Percentiles rank a stretch among this genome's conserved stretches.
These are phyloP conservation scores for Bombus vancouverensis DNA, from an alignment of 1,140 invertebrate genomes.

Conservation along the genomic window DNA sequence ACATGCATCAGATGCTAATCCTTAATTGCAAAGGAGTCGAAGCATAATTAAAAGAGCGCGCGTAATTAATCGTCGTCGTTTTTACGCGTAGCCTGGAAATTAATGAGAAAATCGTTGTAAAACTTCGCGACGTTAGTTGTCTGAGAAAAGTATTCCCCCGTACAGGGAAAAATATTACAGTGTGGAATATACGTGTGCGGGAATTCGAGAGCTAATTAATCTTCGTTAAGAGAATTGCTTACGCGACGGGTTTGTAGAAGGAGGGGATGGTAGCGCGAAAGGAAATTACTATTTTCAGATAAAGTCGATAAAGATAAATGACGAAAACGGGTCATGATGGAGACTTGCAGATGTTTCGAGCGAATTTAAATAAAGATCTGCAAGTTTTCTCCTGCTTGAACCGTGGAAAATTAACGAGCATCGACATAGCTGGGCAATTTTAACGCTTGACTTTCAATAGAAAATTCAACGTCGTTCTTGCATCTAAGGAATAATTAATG, in stretches of 20 bases:
- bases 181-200: neutral
- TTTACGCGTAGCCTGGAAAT: neutral
- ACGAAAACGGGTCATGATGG: neutral
- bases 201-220: slow-evolving; percentile 65
- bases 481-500: neutral
- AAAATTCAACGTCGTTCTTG: neutral
- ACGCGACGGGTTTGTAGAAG: neutral
- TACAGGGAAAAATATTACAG: slow-evolving; percentile 8
- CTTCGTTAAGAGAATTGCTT: slow-evolving; percentile 65
- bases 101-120: slow-evolving; percentile 12
- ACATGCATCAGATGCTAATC: neutral
- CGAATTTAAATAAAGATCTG: slow-evolving; percentile 38
- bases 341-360: neutral
- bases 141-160: slow-evolving; percentile 8
- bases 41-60: neutral
- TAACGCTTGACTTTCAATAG: neutral
- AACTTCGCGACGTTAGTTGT: slow-evolving; percentile 17
- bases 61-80: slow-evolving; percentile 6
- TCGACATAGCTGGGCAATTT: neutral
- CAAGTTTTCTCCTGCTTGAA: neutral
- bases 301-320: slow-evolving; percentile 65
- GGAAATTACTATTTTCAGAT: slow-evolving; percentile 59
- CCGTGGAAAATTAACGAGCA: neutral
- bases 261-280: neutral
- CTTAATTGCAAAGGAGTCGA: neutral